phyloP scores from a whole-genome alignment of 2,113 vertebrate species.

The Vombatus ursinus region DNA sequence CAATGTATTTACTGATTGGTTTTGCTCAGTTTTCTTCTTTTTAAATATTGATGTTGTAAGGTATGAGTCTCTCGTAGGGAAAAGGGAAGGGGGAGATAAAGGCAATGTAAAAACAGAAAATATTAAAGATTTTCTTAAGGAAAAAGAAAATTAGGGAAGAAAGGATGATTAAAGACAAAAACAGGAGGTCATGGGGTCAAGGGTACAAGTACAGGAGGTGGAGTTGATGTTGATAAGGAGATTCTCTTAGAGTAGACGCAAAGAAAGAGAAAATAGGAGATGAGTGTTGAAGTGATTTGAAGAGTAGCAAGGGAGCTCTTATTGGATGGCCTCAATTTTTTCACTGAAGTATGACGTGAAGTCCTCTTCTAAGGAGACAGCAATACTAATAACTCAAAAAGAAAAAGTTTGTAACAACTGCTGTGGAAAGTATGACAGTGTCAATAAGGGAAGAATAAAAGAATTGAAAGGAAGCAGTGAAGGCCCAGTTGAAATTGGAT shows the following conservation, averaged over 20 bases:
- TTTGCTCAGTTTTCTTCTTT: not conserved
- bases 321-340: not conserved
- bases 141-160: not conserved
- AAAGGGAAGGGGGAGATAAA: not conserved
- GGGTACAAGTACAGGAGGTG: not conserved
- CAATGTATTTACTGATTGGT: not conserved
- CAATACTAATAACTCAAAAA: not conserved
- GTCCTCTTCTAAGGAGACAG: not conserved
- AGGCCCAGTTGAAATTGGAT: not conserved
- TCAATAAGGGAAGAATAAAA: not conserved
- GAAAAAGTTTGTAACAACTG: not conserved
- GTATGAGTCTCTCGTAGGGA: not conserved
- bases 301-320: not conserved
- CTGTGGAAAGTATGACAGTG: not conserved
- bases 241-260: not conserved
- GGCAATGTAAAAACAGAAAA: not conserved
- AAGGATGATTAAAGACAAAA: not conserved
- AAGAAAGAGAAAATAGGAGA: not conserved
- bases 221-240: not conserved
- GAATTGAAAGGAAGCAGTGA: not conserved
- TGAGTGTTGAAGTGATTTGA: not conserved
- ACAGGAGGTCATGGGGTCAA: not conserved
- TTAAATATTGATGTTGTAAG: not conserved
- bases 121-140: not conserved
- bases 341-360: not conserved